phyloP scores from a whole-genome alignment of 2,888 invertebrate species.

The Nowickia ferox region DNA sequence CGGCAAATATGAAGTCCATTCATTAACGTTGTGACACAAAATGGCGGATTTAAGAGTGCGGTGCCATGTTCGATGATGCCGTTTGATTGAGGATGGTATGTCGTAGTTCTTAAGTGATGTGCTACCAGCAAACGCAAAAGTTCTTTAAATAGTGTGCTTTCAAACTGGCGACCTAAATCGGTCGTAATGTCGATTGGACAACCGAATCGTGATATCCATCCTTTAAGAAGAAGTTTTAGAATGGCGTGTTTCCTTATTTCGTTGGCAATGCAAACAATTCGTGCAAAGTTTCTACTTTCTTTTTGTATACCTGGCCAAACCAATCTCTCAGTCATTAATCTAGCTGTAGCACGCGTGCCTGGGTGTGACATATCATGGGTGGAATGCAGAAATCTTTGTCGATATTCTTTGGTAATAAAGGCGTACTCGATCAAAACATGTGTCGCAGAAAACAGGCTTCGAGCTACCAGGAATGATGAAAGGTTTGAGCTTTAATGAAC shows the following conservation, averaged over 20 bases:
- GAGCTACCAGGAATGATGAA: constrained; percentile 19
- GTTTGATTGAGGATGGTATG: constrained; percentile 39
- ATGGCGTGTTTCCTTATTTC: constrained; percentile 36
- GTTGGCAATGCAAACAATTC: constrained; percentile 61
- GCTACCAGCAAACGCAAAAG: constrained; percentile 21
- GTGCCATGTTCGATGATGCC: constrained; percentile 41
- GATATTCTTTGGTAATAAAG: constrained; percentile 62
- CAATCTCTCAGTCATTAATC: constrained; percentile 71
- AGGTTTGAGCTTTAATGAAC: constrained; percentile 25
- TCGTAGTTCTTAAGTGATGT: constrained; percentile 27
- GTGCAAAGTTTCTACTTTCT: constrained; percentile 65
- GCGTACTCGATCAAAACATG: constrained; percentile 48
- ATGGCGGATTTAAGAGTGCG: constrained; percentile 30
- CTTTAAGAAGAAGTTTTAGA: constrained; percentile 22
- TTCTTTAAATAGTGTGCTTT: constrained; percentile 43
- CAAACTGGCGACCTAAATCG: constrained; percentile 49
- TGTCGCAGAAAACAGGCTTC: constrained; percentile 26
- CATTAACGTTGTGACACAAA: constrained; percentile 27
- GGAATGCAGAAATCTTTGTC: constrained; percentile 52
- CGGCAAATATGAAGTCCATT: constrained; percentile 17
- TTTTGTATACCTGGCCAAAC: constrained; percentile 74
- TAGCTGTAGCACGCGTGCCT: neutral
- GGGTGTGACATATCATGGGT: no score
- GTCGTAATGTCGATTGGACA: constrained; percentile 8
- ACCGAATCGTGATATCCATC: constrained; percentile 78